Conservation (phyloP, 2,797 vertebrate species). For the Etheostoma nigrum region DNA sequence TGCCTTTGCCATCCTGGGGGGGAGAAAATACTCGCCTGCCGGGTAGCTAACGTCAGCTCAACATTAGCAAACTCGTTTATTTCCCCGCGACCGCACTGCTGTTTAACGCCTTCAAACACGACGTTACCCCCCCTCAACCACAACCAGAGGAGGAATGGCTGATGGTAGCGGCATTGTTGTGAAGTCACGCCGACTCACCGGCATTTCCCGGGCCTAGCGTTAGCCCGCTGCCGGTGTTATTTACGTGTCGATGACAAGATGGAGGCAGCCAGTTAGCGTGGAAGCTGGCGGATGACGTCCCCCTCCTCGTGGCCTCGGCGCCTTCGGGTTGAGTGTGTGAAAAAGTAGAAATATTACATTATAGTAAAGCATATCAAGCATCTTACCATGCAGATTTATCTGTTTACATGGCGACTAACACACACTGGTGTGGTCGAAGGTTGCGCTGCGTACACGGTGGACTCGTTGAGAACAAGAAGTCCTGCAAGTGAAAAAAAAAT, state of each 20-base stretch:
- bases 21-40: not conserved
- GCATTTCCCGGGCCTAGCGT: conserved; percentile 70
- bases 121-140: not conserved
- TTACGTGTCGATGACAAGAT: conserved; percentile 85
- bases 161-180: not conserved
- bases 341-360: conserved; percentile 12
- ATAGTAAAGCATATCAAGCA: fast-evolving
- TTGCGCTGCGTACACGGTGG: conserved; percentile 26
- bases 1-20: no score
- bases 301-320: conserved; percentile 69
- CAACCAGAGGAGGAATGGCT: not conserved
- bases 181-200: conserved; percentile 54
- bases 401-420: fast-evolving
- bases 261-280: conserved; percentile 85
- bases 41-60: conserved; percentile 49
- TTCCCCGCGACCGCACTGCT: not conserved
- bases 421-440: not conserved
- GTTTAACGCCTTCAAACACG: not conserved
- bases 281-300: conserved; percentile 80
- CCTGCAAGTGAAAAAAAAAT: conserved; percentile 32
- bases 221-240: conserved; percentile 79
- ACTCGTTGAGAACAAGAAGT: conserved; percentile 54
- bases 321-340: conserved; percentile 45
- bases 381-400: fast-evolving
- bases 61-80: conserved; percentile 10